A percentile compares a stretch with the other conserved stretches of the same genome.
Conservation (phyloP, 2,888 invertebrate genomes). For the Melanchra persicariae region DNA sequence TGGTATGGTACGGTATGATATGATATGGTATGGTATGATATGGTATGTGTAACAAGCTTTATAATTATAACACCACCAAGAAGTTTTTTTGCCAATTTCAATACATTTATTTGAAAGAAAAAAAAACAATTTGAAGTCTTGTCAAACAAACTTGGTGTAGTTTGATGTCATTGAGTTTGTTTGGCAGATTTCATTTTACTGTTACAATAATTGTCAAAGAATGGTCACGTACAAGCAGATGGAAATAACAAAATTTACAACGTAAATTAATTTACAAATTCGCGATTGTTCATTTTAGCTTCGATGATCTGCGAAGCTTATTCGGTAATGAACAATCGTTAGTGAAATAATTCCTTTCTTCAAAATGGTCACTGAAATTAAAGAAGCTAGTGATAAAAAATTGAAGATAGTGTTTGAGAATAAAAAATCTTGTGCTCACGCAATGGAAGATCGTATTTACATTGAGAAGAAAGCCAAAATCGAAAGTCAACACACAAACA, state of each 20-base stretch:
- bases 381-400: conserved; percentile 43
- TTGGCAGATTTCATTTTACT: background rate
- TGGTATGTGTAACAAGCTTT: background rate
- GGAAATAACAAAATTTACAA: background rate
- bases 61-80: background rate
- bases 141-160: background rate
- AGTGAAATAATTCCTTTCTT: conserved; percentile 15
- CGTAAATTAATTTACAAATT: background rate
- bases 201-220: background rate
- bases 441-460: background rate
- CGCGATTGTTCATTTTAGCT: conserved; percentile 14
- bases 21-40: too few species aligned
- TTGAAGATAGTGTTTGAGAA: conserved; percentile 65
- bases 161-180: too few species aligned
- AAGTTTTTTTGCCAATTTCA: background rate
- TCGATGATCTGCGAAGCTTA: background rate
- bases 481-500: background rate
- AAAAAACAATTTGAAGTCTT: background rate
- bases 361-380: conserved; percentile 39
- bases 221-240: background rate
- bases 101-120: background rate
- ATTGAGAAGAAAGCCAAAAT: background rate
- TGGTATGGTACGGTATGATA: too few species aligned
- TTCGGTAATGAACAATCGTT: conserved; percentile 17
- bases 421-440: conserved; percentile 7